Conservation (phyloP, 2,797 vertebrate genomes). For the Acanthurus leucopareius region DNA sequence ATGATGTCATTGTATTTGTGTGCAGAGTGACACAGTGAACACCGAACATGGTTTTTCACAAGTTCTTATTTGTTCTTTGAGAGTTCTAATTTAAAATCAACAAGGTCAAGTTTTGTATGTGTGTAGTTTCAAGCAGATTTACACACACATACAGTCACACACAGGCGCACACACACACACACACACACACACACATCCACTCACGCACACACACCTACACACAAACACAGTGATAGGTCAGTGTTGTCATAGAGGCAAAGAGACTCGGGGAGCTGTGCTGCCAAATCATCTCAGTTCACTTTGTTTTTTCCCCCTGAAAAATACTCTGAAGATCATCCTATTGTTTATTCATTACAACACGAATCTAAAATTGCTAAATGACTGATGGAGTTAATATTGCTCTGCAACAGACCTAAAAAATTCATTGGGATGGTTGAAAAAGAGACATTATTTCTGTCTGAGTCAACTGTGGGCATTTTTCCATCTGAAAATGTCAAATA, state of each 20-base stretch:
- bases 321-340: conserved; percentile 2
- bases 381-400: conserved; percentile 48
- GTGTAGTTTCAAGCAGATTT: conserved; percentile 3
- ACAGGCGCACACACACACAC: neutral
- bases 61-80: neutral
- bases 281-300: conserved; percentile 6
- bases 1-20: too few relatives aligned
- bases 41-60: neutral
- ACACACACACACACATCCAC: conserved; percentile 10
- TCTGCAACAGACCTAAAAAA: conserved; percentile 18
- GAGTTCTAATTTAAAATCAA: neutral
- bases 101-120: neutral
- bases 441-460: conserved; percentile 12
- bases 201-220: neutral
- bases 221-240: conserved; percentile 2
- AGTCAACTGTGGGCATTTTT: conserved; percentile 26
- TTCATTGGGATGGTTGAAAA: conserved; percentile 16
- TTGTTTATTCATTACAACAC: conserved; percentile 41
- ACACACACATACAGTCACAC: conserved; percentile 11
- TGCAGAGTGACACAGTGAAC: too few relatives aligned
- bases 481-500: conserved; percentile 47
- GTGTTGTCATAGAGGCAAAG: neutral
- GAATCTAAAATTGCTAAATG: conserved; percentile 36
- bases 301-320: conserved; percentile 26
- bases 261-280: neutral